Evolutionary conservation across 2,888 invertebrate species (phyloP), one percentile per base, ranked within the genome.

Genomic region (Pachydiplax longipennis): DNA sequence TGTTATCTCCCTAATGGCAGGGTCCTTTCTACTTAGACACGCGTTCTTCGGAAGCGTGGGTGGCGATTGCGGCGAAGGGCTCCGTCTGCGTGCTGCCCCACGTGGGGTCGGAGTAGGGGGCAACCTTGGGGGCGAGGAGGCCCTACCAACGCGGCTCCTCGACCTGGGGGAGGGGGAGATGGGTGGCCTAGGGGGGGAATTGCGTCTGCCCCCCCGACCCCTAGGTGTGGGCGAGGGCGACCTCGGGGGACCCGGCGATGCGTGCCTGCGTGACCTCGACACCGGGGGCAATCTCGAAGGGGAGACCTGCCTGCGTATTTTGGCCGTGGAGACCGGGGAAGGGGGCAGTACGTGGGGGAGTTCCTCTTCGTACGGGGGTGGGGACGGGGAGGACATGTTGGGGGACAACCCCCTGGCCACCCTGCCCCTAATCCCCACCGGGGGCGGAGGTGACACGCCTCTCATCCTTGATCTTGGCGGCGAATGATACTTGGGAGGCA

Each of bases 371-470:
- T 73, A 73, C 0, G 87, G 87, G 22, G 87, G 87, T 0, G 87
- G 87, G 10, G 87, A 87, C 22, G 65, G 61, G 22, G 61, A 65
- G 2, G 37, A 61, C 31, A 25, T 6, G 37, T 31, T 4, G 12
- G 87, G 53, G n/a, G 87, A 87, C 61, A 87, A 65, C 12, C 87
- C 61, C 61, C 87, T 61, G 87, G 87, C 87, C 18, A 61, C 22
- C 22, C 87, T 58, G 4, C 87, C 87, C 40, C 87, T 61, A n/a
- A 87, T 87, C 18, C 87, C 87, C 12, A 87, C n/a, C 2, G 87
- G 87, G 22, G 87, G 87, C 22, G 87, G 87, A 0, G 87, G 87
- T 0, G 87, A 87, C 12, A 15, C 18, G n/a, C 37, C 37, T 61
- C 87, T 31, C 2, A 35, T n/a, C 35, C 87, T 61, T 22, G 83